Percentiles rank a stretch among this genome's conserved stretches.
Evolutionary conservation across 2,888 invertebrate species (phyloP).

Genomic region (Perizoma affinitatum): DNA sequence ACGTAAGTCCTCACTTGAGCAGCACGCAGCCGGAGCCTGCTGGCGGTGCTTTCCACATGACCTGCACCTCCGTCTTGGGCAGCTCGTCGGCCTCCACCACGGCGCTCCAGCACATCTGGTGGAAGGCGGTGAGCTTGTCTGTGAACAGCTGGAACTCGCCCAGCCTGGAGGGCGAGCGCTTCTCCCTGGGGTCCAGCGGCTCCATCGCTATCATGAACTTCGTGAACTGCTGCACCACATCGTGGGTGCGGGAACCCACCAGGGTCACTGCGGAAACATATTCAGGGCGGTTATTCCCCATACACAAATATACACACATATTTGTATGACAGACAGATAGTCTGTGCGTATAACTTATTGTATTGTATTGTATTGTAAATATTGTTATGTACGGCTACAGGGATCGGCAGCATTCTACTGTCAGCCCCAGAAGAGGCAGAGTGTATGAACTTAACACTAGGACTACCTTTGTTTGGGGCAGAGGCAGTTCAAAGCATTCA

Average conservation of each 20-base stretch:
- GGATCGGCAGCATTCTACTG: too few relatives aligned
- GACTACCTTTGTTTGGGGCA: too few relatives aligned
- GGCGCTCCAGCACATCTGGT: constrained; percentile 93
- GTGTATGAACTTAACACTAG: too few relatives aligned
- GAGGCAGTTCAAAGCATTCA: too few relatives aligned
- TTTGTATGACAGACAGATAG: too few relatives aligned
- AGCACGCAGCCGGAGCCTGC: constrained; percentile 93
- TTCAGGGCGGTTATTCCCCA: too few relatives aligned
- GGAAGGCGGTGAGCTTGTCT: constrained; percentile 87
- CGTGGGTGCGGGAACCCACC: constrained; percentile 86
- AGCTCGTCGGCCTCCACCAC: constrained; percentile 91
- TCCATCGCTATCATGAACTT: constrained; percentile 91
- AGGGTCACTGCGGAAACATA: constrained; percentile 81
- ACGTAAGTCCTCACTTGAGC: constrained; percentile 81
- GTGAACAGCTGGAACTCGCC: constrained; percentile 82
- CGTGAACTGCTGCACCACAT: constrained; percentile 89
- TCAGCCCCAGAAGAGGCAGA: too few relatives aligned
- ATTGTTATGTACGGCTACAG: too few relatives aligned
- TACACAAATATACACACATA: too few relatives aligned
- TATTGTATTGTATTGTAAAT: too few relatives aligned
- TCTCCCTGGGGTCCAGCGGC: constrained; percentile 79
- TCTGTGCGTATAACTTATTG: too few relatives aligned
- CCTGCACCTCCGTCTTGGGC: constrained; percentile 92
- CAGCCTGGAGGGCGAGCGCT: constrained; percentile 58
- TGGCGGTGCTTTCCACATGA: constrained; percentile 95